Percentiles rank a stretch among this genome's conserved stretches.
Conservation (phyloP, 2,888 invertebrate species). For the Germaria angustata region DNA sequence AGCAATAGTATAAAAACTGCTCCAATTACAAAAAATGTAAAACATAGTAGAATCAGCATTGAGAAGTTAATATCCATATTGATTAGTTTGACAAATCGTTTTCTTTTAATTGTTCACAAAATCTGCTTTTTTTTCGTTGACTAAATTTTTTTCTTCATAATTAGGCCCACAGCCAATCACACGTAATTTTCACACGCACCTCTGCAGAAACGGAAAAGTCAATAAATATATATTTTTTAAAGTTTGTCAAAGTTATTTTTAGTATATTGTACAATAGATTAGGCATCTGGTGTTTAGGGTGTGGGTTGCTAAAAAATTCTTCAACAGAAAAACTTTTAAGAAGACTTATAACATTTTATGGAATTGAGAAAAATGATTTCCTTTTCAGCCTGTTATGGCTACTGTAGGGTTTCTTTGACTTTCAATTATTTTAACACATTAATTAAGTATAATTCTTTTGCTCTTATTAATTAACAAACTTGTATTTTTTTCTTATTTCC, state of each 20-base stretch:
- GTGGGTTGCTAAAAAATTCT: slow-evolving; percentile 48
- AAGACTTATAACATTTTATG: neutral
- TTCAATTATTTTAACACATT: neutral
- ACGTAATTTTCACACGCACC: neutral
- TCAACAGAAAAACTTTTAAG: neutral
- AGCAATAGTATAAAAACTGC: slow-evolving; percentile 81
- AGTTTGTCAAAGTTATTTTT: slow-evolving; percentile 37
- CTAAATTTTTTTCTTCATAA: neutral
- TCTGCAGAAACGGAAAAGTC: slow-evolving; percentile 2
- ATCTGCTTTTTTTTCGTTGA: neutral
- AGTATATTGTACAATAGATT: slow-evolving; percentile 25
- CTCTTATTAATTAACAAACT: neutral
- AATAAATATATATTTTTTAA: slow-evolving; percentile 1
- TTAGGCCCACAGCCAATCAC: neutral
- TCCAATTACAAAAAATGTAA: slow-evolving; percentile 81
- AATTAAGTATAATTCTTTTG: neutral
- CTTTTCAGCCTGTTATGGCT: no score
- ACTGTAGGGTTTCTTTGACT: no score
- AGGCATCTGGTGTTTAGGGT: slow-evolving; percentile 21
- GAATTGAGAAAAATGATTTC: neutral
- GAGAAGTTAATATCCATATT: slow-evolving; percentile 79
- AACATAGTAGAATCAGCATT: slow-evolving; percentile 80
- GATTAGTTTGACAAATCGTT: slow-evolving; percentile 11
- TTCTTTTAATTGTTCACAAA: neutral
- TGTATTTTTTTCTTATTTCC: neutral